Conservation (phyloP, 2,113 vertebrate species). For the Callospermophilus lateralis region DNA sequence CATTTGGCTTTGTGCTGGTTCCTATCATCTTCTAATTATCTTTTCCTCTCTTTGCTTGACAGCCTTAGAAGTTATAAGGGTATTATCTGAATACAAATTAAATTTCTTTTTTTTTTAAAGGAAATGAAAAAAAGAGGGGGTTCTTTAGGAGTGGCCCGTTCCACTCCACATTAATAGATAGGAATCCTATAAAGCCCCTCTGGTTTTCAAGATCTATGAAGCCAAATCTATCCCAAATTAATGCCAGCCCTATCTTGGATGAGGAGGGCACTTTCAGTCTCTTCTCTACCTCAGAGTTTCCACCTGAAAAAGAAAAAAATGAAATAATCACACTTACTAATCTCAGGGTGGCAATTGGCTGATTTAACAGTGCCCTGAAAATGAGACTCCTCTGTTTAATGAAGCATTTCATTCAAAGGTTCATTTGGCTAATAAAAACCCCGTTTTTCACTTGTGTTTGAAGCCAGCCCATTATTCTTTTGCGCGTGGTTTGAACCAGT, state of each 20-base stretch:
- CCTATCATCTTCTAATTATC: conserved; percentile 82
- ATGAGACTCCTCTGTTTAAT: conserved; percentile 61
- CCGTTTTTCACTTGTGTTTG: conserved; percentile 71
- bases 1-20: conserved; percentile 69
- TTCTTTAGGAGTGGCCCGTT: conserved; percentile 69
- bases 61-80: conserved; percentile 75
- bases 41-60: conserved; percentile 79
- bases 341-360: conserved; percentile 60
- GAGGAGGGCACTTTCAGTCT: neutral
- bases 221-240: neutral
- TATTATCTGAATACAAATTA: conserved; percentile 83
- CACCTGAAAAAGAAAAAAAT: neutral
- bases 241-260: neutral
- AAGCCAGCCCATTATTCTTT: conserved; percentile 76
- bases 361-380: conserved; percentile 59
- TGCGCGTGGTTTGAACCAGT: conserved; percentile 56
- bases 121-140: conserved; percentile 62
- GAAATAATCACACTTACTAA: conserved; percentile 43
- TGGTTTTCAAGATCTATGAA: neutral
- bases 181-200: neutral
- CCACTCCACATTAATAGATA: neutral
- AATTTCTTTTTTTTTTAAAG: conserved; percentile 76
- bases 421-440: conserved; percentile 72
- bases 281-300: neutral
- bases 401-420: conserved; percentile 72